These are phyloP conservation scores for Desmodus rotundus DNA, from an alignment of 2,113 vertebrate species.

Conservation along the genomic window DNA sequence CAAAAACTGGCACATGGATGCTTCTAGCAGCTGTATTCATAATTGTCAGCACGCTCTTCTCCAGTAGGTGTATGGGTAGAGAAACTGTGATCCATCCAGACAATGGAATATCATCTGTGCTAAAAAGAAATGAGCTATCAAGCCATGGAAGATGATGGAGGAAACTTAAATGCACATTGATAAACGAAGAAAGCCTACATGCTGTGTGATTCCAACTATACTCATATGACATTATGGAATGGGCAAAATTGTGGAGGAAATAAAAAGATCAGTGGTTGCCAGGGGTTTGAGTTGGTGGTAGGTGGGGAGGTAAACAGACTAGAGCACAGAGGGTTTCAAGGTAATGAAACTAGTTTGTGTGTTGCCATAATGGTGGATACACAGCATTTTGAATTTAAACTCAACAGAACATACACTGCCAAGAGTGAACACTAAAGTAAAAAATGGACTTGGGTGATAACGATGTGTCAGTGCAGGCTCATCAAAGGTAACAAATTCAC, in stretches of 20 bases:
- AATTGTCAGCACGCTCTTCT: not conserved
- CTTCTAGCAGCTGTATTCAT: not conserved
- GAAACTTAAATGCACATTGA: not conserved
- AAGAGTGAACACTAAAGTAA: not conserved
- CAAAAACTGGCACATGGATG: not conserved
- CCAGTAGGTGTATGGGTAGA: not conserved
- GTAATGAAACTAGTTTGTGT: not conserved
- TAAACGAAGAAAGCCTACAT: not conserved
- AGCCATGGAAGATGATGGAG: not conserved
- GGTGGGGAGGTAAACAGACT: accelerated
- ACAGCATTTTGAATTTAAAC: not conserved
- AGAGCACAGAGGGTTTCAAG: not conserved
- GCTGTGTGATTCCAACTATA: not conserved
- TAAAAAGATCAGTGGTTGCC: not conserved
- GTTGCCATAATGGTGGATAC: not conserved
- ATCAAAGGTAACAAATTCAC: not conserved
- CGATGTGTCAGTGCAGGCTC: not conserved
- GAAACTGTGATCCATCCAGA: not conserved
- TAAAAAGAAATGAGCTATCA: not conserved
- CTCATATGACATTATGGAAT: not conserved
- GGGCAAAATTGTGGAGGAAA: not conserved
- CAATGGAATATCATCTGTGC: not conserved
- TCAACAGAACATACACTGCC: not conserved
- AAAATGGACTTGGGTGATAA: not conserved
- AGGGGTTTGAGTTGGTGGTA: not conserved